A percentile compares a stretch with the other conserved stretches of the same genome.
Evolutionary conservation across 2,797 vertebrate species (phyloP).

Genomic region (Mycteria americana): DNA sequence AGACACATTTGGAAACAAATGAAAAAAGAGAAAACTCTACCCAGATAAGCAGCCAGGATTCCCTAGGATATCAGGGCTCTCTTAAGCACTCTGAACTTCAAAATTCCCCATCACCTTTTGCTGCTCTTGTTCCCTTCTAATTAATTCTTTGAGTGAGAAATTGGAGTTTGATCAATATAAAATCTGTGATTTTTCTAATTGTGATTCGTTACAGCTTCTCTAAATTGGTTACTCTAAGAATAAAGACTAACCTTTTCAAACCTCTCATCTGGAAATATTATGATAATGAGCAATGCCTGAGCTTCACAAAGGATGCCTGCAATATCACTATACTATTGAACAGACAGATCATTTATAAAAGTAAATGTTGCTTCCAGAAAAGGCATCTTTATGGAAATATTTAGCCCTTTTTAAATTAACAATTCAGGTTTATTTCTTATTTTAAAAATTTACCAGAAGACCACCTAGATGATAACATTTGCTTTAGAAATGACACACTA

Average conservation of each 20-base stretch:
- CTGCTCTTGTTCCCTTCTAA: background rate
- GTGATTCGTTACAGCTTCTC: conserved; percentile 18
- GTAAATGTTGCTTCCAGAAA: conserved; percentile 55
- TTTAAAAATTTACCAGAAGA: conserved; percentile 18
- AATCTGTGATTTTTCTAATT: conserved; percentile 30
- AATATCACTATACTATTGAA: conserved; percentile 19
- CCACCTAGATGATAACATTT: conserved; percentile 30
- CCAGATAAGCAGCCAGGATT: background rate
- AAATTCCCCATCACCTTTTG: background rate
- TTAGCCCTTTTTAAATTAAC: conserved; percentile 53
- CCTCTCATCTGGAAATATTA: conserved; percentile 50
- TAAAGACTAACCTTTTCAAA: conserved; percentile 46
- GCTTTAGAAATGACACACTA: conserved; percentile 39
- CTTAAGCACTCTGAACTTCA: background rate
- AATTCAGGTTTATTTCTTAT: conserved; percentile 16
- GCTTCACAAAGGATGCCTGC: conserved; percentile 20
- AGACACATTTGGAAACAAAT: background rate
- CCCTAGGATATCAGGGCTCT: background rate
- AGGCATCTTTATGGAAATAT: conserved; percentile 41
- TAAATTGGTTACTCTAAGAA: background rate
- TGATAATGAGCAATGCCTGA: conserved; percentile 46
- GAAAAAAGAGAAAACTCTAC: background rate
- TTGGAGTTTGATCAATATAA: conserved; percentile 12
- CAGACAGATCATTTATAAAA: conserved; percentile 54
- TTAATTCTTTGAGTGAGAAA: background rate